Evolutionary conservation across 2,797 vertebrate genomes (phyloP), one percentile per base, ranked within the genome.

Genomic region (Etheostoma perlongum): DNA sequence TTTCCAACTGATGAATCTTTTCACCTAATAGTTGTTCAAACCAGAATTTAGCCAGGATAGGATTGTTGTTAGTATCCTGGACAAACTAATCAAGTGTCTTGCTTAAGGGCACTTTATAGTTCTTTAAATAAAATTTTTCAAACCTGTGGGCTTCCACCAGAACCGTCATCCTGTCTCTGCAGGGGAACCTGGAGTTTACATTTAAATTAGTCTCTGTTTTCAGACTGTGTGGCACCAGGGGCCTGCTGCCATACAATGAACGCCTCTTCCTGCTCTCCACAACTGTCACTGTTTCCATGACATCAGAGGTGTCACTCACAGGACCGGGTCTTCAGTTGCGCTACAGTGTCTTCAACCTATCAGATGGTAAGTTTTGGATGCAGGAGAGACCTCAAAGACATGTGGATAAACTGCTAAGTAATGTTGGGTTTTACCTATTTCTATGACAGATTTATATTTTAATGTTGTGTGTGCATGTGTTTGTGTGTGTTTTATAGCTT

Each of bases 271-370:
- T 94, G 55, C 88, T 92, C 13, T 94, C 96, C 25, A 85, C 75
- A 0, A 88, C 88, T 0, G 78, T 95, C 85, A 95, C 93, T 12
- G 91, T 98, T 79, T 91, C 91, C 86, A 96, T 99, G 95, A 96
- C 95, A 0, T 98, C 97, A 0, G 95, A 96, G 86, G 95, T 94
- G 90, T 96, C 96, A 1, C 94, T 98, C 78, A 99, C 97, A 0
- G 97, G 97, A 15, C 97, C 97, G 0, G 97, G 97, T 0, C 91
- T 99, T 10, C 96, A 96, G 88, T 93, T 96, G 1, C 92, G 89
- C 69, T 99, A 97, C 86, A 94, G 96, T 67, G 59, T 97, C 67
- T 98, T 97, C 91, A 98, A 98, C 90, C 95, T 95, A 27, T 96
- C 97, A 1, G 96, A 98, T 21, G 96, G 97, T 99, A 83, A 96